Conservation (phyloP, 1,140 invertebrate species). For the Bombus sylvicola region DNA sequence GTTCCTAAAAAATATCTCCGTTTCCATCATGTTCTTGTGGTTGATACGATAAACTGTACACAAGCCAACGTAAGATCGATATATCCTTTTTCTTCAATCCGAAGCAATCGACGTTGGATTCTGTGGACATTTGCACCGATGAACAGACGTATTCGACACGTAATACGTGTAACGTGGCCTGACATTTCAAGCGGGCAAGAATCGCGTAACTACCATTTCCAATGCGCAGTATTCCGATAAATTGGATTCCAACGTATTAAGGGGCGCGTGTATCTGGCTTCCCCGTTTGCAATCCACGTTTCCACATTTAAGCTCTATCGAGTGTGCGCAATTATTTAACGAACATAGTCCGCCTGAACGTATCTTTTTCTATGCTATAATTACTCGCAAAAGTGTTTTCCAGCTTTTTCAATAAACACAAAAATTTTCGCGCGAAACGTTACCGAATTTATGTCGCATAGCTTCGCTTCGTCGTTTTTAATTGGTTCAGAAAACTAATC, state of each 20-base stretch:
- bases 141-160: conserved; percentile 29
- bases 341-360: not conserved
- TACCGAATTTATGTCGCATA: not conserved
- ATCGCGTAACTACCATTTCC: conserved; percentile 62
- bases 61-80: not conserved
- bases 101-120: not conserved
- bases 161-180: conserved; percentile 41
- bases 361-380: not conserved
- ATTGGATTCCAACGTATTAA: conserved; percentile 63
- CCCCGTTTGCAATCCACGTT: conserved; percentile 46
- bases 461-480: not conserved
- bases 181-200: conserved; percentile 60
- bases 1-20: too few relatives aligned
- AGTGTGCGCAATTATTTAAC: conserved; percentile 28
- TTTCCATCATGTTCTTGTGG: too few relatives aligned
- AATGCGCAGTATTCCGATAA: conserved; percentile 63
- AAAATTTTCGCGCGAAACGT: not conserved
- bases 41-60: not conserved
- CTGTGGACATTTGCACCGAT: not conserved
- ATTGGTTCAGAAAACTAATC: not conserved
- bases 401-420: not conserved
- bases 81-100: not conserved
- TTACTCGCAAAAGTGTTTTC: not conserved
- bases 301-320: conserved; percentile 37
- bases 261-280: conserved; percentile 44